Conservation (phyloP, 2,888 invertebrate species). For the Hartigia nigra region DNA sequence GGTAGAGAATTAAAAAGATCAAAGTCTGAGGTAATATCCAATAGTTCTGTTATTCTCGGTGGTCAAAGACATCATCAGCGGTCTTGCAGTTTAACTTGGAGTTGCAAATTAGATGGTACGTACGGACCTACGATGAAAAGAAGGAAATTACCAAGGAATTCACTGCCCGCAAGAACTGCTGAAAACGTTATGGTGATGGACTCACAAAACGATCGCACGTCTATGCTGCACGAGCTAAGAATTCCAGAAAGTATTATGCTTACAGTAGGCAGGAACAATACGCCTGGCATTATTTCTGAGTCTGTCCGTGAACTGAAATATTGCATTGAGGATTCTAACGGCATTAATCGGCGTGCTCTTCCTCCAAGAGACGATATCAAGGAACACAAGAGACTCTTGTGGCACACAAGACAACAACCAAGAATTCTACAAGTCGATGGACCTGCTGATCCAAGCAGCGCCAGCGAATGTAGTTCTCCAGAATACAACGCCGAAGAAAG, state of each 20-base stretch:
- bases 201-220: constrained; percentile 47
- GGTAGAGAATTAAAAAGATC: constrained; percentile 73
- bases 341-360: constrained; percentile 43
- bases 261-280: constrained; percentile 56
- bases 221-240: constrained; percentile 61
- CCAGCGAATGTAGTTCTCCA: constrained; percentile 67
- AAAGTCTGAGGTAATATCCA: constrained; percentile 73
- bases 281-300: constrained; percentile 52
- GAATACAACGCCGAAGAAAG: constrained; percentile 57
- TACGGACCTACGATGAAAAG: constrained; percentile 75
- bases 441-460: constrained; percentile 67
- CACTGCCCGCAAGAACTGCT: constrained; percentile 41
- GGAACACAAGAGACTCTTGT: constrained; percentile 63
- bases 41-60: constrained; percentile 67
- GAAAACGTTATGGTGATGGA: constrained; percentile 56
- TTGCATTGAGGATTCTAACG: constrained; percentile 46
- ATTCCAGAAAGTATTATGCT: constrained; percentile 67
- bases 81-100: constrained; percentile 77
- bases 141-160: constrained; percentile 70
- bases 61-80: constrained; percentile 70
- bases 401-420: constrained; percentile 65
- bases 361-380: constrained; percentile 55
- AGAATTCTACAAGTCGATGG: constrained; percentile 71
- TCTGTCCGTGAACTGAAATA: constrained; percentile 55
- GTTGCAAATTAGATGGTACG: constrained; percentile 76